Evolutionary conservation across 1,140 invertebrate species (phyloP).

Genomic region (Potamilus streckersoni): DNA sequence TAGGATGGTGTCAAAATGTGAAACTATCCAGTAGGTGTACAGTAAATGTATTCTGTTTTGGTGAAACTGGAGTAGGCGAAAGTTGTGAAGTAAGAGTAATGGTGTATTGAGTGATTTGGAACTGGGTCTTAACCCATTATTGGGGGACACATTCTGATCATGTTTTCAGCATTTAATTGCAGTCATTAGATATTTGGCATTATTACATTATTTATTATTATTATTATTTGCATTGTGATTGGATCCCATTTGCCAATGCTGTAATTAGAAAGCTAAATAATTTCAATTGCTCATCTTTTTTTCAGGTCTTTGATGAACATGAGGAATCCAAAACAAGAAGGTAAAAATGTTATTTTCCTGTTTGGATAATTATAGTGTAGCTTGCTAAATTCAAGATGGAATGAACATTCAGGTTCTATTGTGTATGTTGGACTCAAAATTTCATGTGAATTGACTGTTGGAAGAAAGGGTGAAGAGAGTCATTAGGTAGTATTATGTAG

Average conservation of each 20-base stretch:
- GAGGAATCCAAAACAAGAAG: slow-evolving; percentile 38
- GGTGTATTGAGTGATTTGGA: background rate
- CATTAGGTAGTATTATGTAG: background rate
- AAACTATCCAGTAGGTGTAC: no score
- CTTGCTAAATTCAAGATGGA: background rate
- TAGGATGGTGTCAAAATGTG: no score
- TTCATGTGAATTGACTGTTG: background rate
- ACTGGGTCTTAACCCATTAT: background rate
- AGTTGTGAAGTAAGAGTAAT: no score
- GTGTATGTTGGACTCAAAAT: background rate
- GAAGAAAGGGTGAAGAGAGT: background rate
- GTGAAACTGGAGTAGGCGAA: no score
- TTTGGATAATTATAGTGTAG: background rate
- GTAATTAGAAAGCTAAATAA: background rate
- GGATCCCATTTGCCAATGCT: background rate
- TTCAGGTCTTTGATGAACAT: slow-evolving; percentile 44
- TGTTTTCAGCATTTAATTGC: background rate
- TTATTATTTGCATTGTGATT: background rate
- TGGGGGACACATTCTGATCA: background rate
- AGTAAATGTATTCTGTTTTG: no score
- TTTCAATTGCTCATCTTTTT: slow-evolving; percentile 2
- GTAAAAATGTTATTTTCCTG: slow-evolving; percentile 5
- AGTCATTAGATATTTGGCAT: background rate
- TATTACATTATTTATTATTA: slow-evolving; percentile 3
- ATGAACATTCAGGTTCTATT: background rate